These are phyloP conservation scores for Kuschelorhynchus macadamiae DNA, from an alignment of 2,888 invertebrate genomes.

Conservation along the genomic window DNA sequence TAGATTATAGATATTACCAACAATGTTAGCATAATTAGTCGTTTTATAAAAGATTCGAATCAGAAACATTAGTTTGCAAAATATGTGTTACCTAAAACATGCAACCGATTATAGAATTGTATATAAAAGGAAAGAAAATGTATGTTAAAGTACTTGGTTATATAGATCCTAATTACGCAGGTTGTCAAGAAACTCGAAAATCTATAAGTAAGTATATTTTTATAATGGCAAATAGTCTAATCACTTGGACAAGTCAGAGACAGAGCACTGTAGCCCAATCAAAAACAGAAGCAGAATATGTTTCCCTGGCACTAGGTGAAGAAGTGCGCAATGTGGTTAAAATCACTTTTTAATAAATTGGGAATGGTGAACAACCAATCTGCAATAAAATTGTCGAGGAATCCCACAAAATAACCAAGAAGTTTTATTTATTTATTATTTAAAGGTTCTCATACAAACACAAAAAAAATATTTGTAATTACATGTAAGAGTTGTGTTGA, in stretches of 20 bases:
- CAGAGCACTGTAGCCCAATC: conserved; percentile 9
- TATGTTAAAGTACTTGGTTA: not conserved
- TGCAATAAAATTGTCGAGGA: no score
- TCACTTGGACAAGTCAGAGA: conserved; percentile 7
- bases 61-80: not conserved
- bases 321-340: conserved; percentile 32
- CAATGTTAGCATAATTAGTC: not conserved
- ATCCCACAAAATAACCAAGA: no score
- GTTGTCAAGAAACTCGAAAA: conserved; percentile 3
- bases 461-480: no score
- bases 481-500: no score
- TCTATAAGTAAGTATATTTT: not conserved
- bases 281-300: conserved; percentile 21
- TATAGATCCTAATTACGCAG: conserved; percentile 21
- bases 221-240: not conserved
- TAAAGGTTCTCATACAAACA: no score
- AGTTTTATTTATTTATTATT: no score
- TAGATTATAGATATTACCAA: not conserved
- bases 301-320: conserved; percentile 13
- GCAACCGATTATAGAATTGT: not conserved
- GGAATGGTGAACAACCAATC: no score
- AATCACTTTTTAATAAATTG: conserved; percentile 7
- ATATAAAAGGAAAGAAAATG: not conserved
- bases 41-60: not conserved
- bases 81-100: not conserved